Percentiles rank a stretch among this genome's conserved stretches.
Conservation (phyloP, 2,113 vertebrate species). For the Podarcis raffonei region DNA sequence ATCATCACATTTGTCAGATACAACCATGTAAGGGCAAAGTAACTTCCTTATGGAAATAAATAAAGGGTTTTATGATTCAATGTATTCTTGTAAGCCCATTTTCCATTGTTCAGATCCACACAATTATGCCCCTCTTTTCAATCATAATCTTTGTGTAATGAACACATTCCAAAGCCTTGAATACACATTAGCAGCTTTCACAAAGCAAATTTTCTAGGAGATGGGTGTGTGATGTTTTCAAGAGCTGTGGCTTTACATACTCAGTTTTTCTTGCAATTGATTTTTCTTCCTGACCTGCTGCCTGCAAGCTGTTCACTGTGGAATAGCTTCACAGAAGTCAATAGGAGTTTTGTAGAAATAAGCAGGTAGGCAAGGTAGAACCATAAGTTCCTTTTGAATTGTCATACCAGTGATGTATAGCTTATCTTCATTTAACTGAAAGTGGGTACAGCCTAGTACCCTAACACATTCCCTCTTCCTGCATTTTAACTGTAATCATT, state of each 20-base stretch:
- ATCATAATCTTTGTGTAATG: constrained; percentile 11
- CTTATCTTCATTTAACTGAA: not conserved
- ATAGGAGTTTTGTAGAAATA: not conserved
- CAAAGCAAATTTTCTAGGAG: not conserved
- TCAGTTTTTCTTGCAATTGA: not conserved
- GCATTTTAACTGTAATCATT: not conserved
- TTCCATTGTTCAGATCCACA: constrained; percentile 4
- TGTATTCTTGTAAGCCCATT: constrained; percentile 40
- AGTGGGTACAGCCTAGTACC: not conserved
- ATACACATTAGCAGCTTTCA: constrained; percentile 15
- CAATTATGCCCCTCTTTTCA: constrained; percentile 41
- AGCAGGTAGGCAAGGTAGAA: not conserved
- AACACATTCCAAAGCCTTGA: not conserved
- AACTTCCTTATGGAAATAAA: not conserved
- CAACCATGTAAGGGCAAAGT: constrained; percentile 19
- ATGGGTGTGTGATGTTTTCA: accelerated
- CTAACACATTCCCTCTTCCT: constrained; percentile 5
- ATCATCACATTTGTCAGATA: not conserved
- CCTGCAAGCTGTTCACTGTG: not conserved
- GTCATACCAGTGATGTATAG: not conserved
- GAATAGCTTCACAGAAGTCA: not conserved
- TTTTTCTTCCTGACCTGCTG: not conserved
- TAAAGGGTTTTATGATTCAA: constrained; percentile 1
- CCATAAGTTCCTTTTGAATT: not conserved
- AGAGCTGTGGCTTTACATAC: not conserved